Conservation (phyloP, 2,113 vertebrate species). For the Corapipo altera region DNA sequence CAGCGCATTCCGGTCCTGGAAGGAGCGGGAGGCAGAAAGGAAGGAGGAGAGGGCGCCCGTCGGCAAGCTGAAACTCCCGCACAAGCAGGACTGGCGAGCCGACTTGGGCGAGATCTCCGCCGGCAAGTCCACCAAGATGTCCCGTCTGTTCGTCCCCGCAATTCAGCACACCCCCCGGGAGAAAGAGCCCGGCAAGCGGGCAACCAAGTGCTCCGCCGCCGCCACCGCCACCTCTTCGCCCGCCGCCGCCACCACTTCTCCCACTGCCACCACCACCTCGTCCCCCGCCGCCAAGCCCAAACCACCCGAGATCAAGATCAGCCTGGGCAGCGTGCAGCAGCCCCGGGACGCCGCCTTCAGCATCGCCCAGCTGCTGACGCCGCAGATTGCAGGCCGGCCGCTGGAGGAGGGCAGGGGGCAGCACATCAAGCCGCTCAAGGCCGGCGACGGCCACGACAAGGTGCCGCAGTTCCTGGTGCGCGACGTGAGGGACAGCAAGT, state of each 20-base stretch:
- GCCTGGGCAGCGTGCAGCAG: slow-evolving; percentile 79
- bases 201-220: slow-evolving; percentile 65
- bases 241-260: not conserved
- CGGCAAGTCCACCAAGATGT: slow-evolving; percentile 86
- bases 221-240: not conserved
- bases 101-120: slow-evolving; percentile 72
- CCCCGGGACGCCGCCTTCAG: slow-evolving; percentile 75
- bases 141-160: slow-evolving; percentile 90
- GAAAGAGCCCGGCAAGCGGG: slow-evolving; percentile 67
- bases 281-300: slow-evolving; percentile 14
- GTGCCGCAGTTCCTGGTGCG: slow-evolving; percentile 92
- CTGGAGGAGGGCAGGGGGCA: slow-evolving; percentile 73
- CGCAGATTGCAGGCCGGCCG: slow-evolving; percentile 69
- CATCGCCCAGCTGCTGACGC: slow-evolving; percentile 84
- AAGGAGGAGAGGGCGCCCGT: slow-evolving; percentile 69
- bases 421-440: slow-evolving; percentile 68
- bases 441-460: slow-evolving; percentile 80
- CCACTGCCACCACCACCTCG: not conserved
- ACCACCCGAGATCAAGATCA: slow-evolving; percentile 92
- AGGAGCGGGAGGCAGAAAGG: slow-evolving; percentile 85
- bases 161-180: slow-evolving; percentile 81
- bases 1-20: slow-evolving; percentile 95
- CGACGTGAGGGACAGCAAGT: slow-evolving; percentile 87
- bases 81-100: slow-evolving; percentile 67
- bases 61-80: slow-evolving; percentile 54